Base-by-base conservation (phyloP, 2,797 vertebrate genomes). In the Enteromius anoplus region DNA sequence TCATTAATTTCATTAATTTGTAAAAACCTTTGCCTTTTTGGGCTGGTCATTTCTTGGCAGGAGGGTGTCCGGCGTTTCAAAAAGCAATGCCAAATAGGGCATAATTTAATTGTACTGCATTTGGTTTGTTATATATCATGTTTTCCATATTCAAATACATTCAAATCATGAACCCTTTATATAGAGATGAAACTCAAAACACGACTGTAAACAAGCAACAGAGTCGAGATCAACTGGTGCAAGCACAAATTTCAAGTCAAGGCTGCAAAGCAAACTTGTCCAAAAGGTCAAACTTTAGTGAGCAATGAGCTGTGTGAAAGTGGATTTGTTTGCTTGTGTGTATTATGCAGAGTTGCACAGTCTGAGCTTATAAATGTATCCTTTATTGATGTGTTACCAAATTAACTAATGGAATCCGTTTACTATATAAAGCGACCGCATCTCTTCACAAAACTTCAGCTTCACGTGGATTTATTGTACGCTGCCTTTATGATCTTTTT, bases 1-100 rank as follows among this genome's bases (percentile, higher is more conserved):
- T 26, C 55, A 23, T 58, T 58, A 11, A 58, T 58, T 94, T 91
- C 86, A 93, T 91, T 92, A 93, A 90, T 83, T 71, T 84, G 77
- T 84, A 85, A 84, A 55, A 89, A 85, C 70, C 75, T 85, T 65
- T 76, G 40, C 84, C 40, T 85, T 91, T 89, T 89, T 89, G 87
- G 64, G 51, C 88, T 88, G 66, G 53, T 70, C 29, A 42, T 40
- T 78, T 66, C 21, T 62, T 78, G 75, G 15, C 42, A 29, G 34
- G 26, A 62, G 42, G 51, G 29, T 32, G 40, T 71, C 78, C 90
- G 51, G 62, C 69, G 60, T 75, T 66, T 79, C 11, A 47, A 34
- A 34, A 26, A 26, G 42, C 17, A 78, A 60, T 49, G 55, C 51
- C 55, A 70, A 15, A 66, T 17, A 55, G 17, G 15, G 19, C 34